Percentiles rank a stretch among this genome's conserved stretches.
These are phyloP conservation scores for Chromobotia macracanthus DNA, from an alignment of 2,797 vertebrate genomes.

Conservation along the genomic window DNA sequence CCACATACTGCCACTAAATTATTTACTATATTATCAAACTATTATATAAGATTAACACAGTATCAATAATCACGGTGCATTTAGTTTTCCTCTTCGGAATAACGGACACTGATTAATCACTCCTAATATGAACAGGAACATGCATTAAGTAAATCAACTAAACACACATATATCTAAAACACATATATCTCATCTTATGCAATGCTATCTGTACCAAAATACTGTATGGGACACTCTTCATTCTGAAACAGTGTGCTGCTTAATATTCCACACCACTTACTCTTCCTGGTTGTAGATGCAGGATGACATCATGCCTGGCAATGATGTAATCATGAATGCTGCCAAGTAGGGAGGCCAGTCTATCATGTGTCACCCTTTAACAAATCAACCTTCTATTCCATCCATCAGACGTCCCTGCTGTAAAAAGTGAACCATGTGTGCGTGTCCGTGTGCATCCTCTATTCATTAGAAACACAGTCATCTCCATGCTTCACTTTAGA, in stretches of 20 bases:
- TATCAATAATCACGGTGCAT: too few species aligned
- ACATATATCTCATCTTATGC: too few species aligned
- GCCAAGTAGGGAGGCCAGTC: conserved; percentile 69
- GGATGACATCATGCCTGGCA: conserved; percentile 79
- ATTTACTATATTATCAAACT: too few species aligned
- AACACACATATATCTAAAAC: too few species aligned
- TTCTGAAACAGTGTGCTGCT: conserved; percentile 33
- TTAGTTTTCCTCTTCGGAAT: too few species aligned
- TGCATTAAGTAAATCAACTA: too few species aligned
- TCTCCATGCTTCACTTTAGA: conserved; percentile 44
- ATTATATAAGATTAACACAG: too few species aligned
- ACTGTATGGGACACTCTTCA: not conserved
- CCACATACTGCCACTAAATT: too few species aligned
- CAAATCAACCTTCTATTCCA: conserved; percentile 58
- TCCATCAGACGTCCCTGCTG: conserved; percentile 54
- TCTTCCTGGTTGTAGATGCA: conserved; percentile 75
- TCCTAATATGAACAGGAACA: too few species aligned
- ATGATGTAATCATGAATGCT: conserved; percentile 76
- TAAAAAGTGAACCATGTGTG: conserved; percentile 51
- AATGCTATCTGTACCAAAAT: not conserved
- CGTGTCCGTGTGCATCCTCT: conserved; percentile 11
- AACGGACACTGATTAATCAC: too few species aligned
- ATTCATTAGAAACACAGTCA: conserved; percentile 14
- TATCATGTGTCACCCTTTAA: conserved; percentile 74
- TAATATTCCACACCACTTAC: conserved; percentile 72